Evolutionary conservation across 2,113 vertebrate genomes (phyloP).

Genomic region (Malurus melanocephalus): DNA sequence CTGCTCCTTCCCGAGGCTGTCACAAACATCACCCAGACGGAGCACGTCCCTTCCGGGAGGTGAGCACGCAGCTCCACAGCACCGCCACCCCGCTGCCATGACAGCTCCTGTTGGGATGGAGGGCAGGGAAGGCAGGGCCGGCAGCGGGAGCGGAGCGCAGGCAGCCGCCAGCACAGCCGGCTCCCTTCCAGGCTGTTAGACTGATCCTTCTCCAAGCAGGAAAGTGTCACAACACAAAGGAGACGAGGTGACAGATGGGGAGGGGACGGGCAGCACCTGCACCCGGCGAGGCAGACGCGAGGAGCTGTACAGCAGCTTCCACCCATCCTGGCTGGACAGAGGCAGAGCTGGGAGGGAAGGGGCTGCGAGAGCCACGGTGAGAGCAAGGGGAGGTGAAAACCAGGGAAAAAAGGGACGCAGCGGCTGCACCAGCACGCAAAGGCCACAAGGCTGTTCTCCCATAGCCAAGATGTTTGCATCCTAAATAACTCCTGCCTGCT

Average conservation of each 20-base stretch:
- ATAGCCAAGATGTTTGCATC: neutral
- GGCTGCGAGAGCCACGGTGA: rapidly evolving
- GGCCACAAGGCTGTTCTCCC: neutral
- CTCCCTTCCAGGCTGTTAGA: constrained; percentile 54
- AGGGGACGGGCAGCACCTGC: constrained; percentile 18
- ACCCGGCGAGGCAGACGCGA: neutral
- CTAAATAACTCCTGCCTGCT: neutral
- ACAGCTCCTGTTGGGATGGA: neutral
- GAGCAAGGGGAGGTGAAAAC: neutral
- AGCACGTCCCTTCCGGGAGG: neutral
- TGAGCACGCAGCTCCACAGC: neutral
- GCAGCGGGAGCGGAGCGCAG: neutral
- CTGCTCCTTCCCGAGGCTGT: neutral
- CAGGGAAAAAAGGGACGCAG: neutral
- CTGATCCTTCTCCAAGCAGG: constrained; percentile 52
- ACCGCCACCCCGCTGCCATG: neutral
- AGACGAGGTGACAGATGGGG: constrained; percentile 41
- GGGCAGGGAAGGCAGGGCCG: constrained; percentile 21
- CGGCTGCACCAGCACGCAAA: rapidly evolving
- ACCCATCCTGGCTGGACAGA: rapidly evolving
- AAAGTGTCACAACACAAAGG: constrained; percentile 52
- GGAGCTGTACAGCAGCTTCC: neutral
- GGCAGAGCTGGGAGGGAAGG: neutral
- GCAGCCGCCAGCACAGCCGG: constrained; percentile 26
- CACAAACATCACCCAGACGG: constrained; percentile 13